Evolutionary conservation across 2,797 vertebrate genomes (phyloP), one percentile per base, ranked within the genome.

Genomic region (Cirrhinus mrigala): DNA sequence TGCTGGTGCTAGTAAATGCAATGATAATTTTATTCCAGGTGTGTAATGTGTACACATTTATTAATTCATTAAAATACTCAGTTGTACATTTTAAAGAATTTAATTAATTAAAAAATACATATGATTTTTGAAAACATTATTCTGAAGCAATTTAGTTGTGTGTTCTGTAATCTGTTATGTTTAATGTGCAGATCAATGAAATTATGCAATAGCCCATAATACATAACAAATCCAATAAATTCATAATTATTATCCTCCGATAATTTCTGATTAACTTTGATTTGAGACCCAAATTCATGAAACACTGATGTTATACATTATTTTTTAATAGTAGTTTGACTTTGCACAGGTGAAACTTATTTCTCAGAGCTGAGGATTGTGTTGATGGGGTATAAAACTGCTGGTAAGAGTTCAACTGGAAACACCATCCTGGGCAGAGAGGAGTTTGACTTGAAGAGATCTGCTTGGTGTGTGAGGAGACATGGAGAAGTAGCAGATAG

Each of bases 381-480:
- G 78, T 66, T 80, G 27, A 20, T 79, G 58, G 78, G 78, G 0
- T 8, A 20, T 16, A 48, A 1, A 48, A 0, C 0, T 1, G n/a
- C 58, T 64, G 58, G 77, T 3, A 66, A 80, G 60, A 80, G 78
- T 68, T 80, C 44, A 50, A 0, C 60, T 66, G 78, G 78, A 66
- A 80, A 80, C 60, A 33, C 10, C 54, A 58, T 78, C 54, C 54
- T 78, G 54, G n/a, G n/a, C n/a, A n/a, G n/a, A n/a, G n/a, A n/a
- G n/a, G n/a, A n/a, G n/a, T n/a, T n/a, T n/a, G n/a, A n/a, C n/a
- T n/a, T n/a, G n/a, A n/a, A n/a, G n/a, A n/a, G n/a, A n/a, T n/a
- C n/a, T n/a, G n/a, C n/a, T n/a, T n/a, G n/a, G n/a, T n/a, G n/a
- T n/a, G n/a, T n/a, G n/a, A n/a, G n/a, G n/a, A n/a, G n/a, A n/a